phyloP scores from a whole-genome alignment of 2,113 vertebrate genomes.

The Melanostigma gelatinosum region DNA sequence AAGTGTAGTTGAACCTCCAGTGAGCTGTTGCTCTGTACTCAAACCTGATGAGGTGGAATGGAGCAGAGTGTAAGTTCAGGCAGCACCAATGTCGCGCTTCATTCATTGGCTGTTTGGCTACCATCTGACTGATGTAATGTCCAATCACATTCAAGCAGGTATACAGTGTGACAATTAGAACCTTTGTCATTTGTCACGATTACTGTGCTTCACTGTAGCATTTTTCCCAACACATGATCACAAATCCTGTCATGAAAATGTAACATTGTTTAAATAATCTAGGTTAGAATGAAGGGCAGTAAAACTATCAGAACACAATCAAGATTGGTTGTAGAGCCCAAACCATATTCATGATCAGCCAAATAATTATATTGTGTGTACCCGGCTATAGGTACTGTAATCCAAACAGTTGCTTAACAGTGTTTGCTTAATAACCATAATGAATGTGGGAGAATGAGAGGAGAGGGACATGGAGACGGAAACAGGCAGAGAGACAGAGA shows the following conservation, averaged over 20 bases:
- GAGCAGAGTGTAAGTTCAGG: neutral
- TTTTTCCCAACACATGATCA: neutral
- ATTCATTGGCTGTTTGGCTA: neutral
- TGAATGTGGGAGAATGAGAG: neutral
- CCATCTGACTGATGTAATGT: neutral
- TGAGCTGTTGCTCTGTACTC: slow-evolving; percentile 24
- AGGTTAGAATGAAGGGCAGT: neutral
- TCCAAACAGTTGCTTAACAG: no score
- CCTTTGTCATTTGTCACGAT: neutral
- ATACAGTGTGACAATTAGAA: neutral
- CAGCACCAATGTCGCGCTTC: neutral
- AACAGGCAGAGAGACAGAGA: neutral
- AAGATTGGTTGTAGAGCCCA: neutral
- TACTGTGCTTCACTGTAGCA: neutral
- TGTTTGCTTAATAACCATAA: neutral
- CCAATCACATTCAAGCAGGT: neutral
- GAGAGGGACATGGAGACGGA: neutral
- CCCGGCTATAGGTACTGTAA: neutral
- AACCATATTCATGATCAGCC: neutral
- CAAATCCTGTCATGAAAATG: neutral
- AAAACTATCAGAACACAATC: slow-evolving; percentile 9
- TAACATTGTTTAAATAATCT: neutral
- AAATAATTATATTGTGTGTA: neutral
- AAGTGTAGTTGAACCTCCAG: slow-evolving; percentile 9
- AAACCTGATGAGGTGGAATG: slow-evolving; percentile 23